phyloP scores from a whole-genome alignment of 1,140 invertebrate genomes.

The Caenorhabditis latens region DNA sequence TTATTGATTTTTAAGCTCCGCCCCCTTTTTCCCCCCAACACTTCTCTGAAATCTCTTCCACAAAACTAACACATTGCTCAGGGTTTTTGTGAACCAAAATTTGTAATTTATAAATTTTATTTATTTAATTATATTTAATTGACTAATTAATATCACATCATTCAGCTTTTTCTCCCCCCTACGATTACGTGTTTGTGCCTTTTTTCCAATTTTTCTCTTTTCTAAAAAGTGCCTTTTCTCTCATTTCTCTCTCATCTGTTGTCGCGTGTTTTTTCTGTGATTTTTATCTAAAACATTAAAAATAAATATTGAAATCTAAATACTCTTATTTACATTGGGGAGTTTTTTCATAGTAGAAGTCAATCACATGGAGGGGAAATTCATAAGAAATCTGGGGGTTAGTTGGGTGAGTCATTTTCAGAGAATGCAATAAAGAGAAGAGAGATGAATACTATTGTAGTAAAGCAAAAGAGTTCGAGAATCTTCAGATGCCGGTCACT shows the following conservation, averaged over 20 bases:
- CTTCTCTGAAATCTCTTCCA: neutral
- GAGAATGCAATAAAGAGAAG: neutral
- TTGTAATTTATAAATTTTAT: neutral
- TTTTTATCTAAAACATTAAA: neutral
- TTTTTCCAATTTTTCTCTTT: neutral
- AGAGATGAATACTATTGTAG: neutral
- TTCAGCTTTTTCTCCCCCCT: neutral
- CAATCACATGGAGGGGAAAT: neutral
- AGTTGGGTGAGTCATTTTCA: neutral
- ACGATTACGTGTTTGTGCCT: constrained; percentile 38
- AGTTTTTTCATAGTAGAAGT: too few species aligned
- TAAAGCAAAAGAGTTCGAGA: too few species aligned
- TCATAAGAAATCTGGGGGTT: neutral
- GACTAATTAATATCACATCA: neutral
- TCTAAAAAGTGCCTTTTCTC: constrained; percentile 2
- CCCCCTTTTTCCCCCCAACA: neutral
- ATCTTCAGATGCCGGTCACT: constrained; percentile 43
- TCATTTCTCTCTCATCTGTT: neutral
- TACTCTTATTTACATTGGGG: too few species aligned
- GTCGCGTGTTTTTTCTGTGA: constrained; percentile 36
- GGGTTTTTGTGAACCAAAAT: constrained; percentile 28
- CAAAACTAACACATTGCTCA: constrained; percentile 46
- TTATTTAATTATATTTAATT: neutral
- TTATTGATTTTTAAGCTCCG: constrained; percentile 1
- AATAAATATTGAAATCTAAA: too few species aligned